Percentiles rank a stretch among this genome's conserved stretches.
Evolutionary conservation across 2,888 invertebrate genomes (phyloP).

Genomic region (Lithophane semibrunnea): DNA sequence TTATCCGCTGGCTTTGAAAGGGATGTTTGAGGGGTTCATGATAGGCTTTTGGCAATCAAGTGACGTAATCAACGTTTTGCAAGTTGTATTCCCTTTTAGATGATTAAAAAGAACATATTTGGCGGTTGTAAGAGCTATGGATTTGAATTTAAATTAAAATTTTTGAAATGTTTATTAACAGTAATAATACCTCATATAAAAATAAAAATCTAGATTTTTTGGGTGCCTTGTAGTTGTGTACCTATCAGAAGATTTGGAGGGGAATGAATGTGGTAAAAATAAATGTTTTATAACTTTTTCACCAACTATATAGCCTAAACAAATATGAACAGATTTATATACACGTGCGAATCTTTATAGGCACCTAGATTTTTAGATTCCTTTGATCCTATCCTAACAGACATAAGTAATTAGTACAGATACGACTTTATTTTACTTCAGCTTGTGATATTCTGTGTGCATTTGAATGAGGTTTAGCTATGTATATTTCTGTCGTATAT

Average conservation of each 20-base stretch:
- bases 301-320: slow-evolving; percentile 3
- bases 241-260: background rate
- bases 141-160: background rate
- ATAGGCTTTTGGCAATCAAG: slow-evolving; percentile 28
- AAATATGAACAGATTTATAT: slow-evolving; percentile 37
- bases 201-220: background rate
- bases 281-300: background rate
- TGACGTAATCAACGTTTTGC: slow-evolving; percentile 26
- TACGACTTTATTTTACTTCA: background rate
- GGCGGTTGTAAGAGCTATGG: background rate
- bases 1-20: slow-evolving; percentile 35
- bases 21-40: slow-evolving; percentile 1
- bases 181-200: background rate
- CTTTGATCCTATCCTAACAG: background rate
- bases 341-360: background rate
- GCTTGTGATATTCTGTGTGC: too few relatives aligned
- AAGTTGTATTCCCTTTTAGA: slow-evolving; percentile 17
- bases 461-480: background rate
- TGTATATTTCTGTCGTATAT: background rate
- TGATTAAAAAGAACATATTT: slow-evolving; percentile 5
- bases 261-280: background rate
- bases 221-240: too few relatives aligned
- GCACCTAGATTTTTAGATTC: background rate
- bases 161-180: too few relatives aligned
- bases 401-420: background rate